Evolutionary conservation across 2,888 invertebrate genomes (phyloP), one percentile per base, ranked within the genome.

Genomic region (Serrognathus titanus): DNA sequence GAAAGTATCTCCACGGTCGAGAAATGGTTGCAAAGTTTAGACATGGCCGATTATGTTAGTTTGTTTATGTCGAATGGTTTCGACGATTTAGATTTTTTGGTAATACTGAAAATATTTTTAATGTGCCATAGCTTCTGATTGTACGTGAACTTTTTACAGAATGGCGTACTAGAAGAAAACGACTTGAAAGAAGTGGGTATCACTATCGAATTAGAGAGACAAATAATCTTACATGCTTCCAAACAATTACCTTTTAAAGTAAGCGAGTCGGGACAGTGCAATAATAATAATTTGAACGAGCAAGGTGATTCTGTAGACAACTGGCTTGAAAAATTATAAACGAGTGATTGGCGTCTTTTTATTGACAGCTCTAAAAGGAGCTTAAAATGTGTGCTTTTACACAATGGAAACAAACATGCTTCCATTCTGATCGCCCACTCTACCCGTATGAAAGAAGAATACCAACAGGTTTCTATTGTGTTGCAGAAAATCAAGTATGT

Each of bases 81-180:
- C 74, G 97, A 97, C 76, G 90, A 96, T 76, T 82, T 92, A 57
- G 89, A 94, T 67, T 97, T 94, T 80, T 80, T 97, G 83, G 97
- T 96, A 79, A 87, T 31, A 7, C 24, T 31, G 24, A 90, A 85
- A 67, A 37, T 12, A 43, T 20, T 37, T 48, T 7, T 31, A 31
- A 31, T 31, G 24, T 7, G 24, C 24, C 5, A 1, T 31, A 31
- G 24, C 7, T 31, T 7, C 24, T 31, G 24, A 31, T 31, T 31
- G 24, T 6, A 31, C 24, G 24, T 31, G 24, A 2, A 31, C 24
- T 31, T 31, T 66, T 82, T 80, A 0, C 79, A 96, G 95, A 92
- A 93, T 69, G 92, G 92, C 10, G 86, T 96, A 36, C 76, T 97
- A 64, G 93, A 94, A 70, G 92, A 93, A 59, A 82, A 81, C 53